Base-by-base conservation (phyloP, 2,888 invertebrate genomes). In the Dicyrtomina minuta region DNA sequence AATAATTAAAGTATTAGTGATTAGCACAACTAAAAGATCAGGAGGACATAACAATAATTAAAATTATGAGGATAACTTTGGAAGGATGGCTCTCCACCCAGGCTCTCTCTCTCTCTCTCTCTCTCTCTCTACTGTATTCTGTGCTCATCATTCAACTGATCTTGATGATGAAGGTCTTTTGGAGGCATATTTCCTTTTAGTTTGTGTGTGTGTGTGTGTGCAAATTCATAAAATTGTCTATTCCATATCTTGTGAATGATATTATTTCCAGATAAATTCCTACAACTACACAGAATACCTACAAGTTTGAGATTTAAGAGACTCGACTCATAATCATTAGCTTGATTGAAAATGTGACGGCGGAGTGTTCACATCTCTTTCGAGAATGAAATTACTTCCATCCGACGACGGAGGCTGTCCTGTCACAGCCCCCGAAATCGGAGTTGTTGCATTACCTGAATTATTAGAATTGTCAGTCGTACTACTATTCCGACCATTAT, bases 371-470 rank as follows among this genome's bases (percentile, higher is more conserved):
- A 76, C 72, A 66, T 76, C 76, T 62, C 73, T 67, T 60, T 74
- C 73, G 59, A 72, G 67, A 58, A 65, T 53, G 62, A 44, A 60
- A 58, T 43, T 68, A 13, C 39, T 84, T 78, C 68, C 66, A 39
- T 66, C 68, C 43, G 68, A 59, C 33, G 33, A 33, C 33, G 33
- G 33, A 33, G 4, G 60, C 61, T 49, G 61, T 66, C 58, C 84
- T 85, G 71, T 84, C 80, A 60, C 65, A 58, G 13, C 66, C 58
- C 41, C 66, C 66, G 43, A 41, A 60, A 22, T n/a, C 46, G 27
- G 58, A 58, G 20, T 39, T n/a, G 27, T 8, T 58, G n/a, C 58
- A n/a, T n/a, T n/a, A n/a, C n/a, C n/a, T n/a, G n/a, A n/a, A n/a
- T n/a, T n/a, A n/a, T n/a, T n/a, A n/a, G n/a, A n/a, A n/a, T n/a